Evolutionary conservation across 2,888 invertebrate species (phyloP).

Genomic region (Parapristionchus giblindavisi): DNA sequence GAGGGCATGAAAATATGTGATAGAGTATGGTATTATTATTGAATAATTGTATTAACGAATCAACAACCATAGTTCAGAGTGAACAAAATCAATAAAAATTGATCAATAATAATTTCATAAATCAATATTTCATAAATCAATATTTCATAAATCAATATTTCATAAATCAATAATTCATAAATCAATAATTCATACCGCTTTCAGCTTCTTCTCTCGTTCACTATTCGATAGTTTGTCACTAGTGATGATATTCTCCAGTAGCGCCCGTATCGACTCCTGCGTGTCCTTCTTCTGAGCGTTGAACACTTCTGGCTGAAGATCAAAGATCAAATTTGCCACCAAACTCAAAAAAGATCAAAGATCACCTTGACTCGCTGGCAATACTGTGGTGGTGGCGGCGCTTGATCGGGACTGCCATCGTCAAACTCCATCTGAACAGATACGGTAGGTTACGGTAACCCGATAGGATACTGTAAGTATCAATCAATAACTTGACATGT

Average conservation of each 20-base stretch:
- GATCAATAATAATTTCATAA: too few relatives aligned
- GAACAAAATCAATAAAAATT: neutral
- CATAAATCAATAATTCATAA: too few relatives aligned
- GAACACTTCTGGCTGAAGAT: slow-evolving; percentile 22
- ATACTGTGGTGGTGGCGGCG: slow-evolving; percentile 17
- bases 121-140: too few relatives aligned
- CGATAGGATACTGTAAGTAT: neutral
- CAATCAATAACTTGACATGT: neutral
- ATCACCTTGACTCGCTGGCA: slow-evolving; percentile 24
- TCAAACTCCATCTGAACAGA: slow-evolving; percentile 15
- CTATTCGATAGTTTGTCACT: neutral
- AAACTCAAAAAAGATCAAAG: neutral
- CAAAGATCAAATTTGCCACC: neutral
- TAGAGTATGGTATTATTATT: too few relatives aligned
- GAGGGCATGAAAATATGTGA: too few relatives aligned
- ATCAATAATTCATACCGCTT: slow-evolving; percentile 14
- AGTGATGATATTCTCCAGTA: slow-evolving; percentile 7
- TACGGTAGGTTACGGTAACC: neutral
- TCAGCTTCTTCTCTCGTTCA: slow-evolving; percentile 29
- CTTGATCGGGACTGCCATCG: slow-evolving; percentile 12
- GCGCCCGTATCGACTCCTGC: neutral
- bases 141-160: too few relatives aligned
- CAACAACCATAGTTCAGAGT: neutral
- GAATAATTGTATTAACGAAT: too few relatives aligned
- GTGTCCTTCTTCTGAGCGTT: slow-evolving; percentile 2